Evolutionary conservation across 1,140 invertebrate genomes (phyloP).

Genomic region (Dufourea novaeangliae): DNA sequence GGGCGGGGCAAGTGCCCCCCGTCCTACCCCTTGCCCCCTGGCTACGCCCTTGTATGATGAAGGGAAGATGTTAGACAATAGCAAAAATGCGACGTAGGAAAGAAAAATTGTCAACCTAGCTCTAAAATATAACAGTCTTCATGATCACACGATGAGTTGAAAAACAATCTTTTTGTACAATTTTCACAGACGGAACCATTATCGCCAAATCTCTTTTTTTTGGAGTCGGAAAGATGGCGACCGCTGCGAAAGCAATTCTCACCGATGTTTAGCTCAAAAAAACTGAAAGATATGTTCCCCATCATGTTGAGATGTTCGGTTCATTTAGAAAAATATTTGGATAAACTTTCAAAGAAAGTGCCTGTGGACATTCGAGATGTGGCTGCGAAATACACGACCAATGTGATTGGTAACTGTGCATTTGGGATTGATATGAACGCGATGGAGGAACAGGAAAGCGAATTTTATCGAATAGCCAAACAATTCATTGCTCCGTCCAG

Average conservation of each 20-base stretch:
- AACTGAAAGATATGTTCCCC: slow-evolving; percentile 66
- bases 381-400: slow-evolving; percentile 79
- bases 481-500: slow-evolving; percentile 46
- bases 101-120: no score
- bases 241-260: slow-evolving; percentile 36
- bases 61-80: no score
- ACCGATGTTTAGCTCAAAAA: slow-evolving; percentile 52
- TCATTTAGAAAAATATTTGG: slow-evolving; percentile 68
- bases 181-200: slow-evolving; percentile 52
- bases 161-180: neutral
- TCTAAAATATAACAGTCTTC: no score
- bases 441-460: slow-evolving; percentile 77
- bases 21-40: no score
- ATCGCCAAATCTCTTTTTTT: slow-evolving; percentile 48
- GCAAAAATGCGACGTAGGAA: no score
- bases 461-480: slow-evolving; percentile 76
- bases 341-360: slow-evolving; percentile 59
- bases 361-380: slow-evolving; percentile 80
- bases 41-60: no score
- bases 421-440: slow-evolving; percentile 83
- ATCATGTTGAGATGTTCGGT: slow-evolving; percentile 74
- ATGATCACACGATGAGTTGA: no score
- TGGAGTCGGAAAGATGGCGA: slow-evolving; percentile 67
- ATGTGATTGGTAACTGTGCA: slow-evolving; percentile 82
- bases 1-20: no score